Evolutionary conservation across 2,888 invertebrate genomes (phyloP).

Genomic region (Ennomos fuscantarius): DNA sequence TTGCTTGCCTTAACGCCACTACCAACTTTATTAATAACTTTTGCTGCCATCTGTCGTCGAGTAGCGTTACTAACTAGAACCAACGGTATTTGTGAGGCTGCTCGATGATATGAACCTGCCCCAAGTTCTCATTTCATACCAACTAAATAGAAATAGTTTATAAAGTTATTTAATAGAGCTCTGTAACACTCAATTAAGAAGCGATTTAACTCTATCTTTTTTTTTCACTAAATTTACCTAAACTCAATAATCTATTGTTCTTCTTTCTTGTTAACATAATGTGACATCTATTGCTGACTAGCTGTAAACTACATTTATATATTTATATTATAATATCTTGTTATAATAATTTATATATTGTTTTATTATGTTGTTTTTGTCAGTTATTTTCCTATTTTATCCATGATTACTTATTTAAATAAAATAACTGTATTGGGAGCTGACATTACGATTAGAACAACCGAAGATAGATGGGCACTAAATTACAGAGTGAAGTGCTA

Average conservation of each 20-base stretch:
- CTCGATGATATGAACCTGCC: slow-evolving; percentile 44
- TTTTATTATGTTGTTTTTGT: neutral
- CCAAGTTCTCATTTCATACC: slow-evolving; percentile 38
- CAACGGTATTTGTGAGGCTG: slow-evolving; percentile 49
- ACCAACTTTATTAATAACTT: slow-evolving; percentile 15
- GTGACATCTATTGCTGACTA: slow-evolving; percentile 20
- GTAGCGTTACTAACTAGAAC: slow-evolving; percentile 48
- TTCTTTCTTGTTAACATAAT: too few species aligned
- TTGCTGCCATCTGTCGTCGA: slow-evolving; percentile 61
- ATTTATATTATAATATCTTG: too few species aligned
- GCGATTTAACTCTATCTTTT: slow-evolving; percentile 11
- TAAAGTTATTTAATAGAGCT: slow-evolving; percentile 52
- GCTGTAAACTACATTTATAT: neutral
- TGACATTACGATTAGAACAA: slow-evolving; percentile 1
- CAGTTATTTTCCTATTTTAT: too few species aligned
- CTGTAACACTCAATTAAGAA: slow-evolving; percentile 41
- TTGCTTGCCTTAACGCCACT: slow-evolving; percentile 6
- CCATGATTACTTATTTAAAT: too few species aligned
- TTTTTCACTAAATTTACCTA: slow-evolving; percentile 7
- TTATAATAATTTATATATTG: too few species aligned
- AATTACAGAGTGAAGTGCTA: slow-evolving; percentile 11
- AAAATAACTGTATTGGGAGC: too few species aligned
- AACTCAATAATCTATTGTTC: too few species aligned
- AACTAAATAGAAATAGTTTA: slow-evolving; percentile 40
- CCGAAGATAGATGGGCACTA: neutral